Base-by-base conservation (phyloP, 2,113 vertebrate species). In the Paratilapia polleni region DNA sequence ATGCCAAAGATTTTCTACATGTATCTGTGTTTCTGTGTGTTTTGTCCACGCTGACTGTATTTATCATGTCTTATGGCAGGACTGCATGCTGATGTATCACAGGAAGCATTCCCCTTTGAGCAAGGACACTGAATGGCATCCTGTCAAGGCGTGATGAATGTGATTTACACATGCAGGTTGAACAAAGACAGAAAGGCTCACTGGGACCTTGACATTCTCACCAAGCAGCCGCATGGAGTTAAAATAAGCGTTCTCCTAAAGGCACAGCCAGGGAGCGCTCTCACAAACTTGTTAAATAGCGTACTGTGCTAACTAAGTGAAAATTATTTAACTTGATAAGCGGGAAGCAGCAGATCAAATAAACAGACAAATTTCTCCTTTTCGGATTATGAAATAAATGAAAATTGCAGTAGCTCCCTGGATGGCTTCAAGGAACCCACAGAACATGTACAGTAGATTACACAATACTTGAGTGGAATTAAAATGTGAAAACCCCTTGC, bases 111-210 rank as follows among this genome's bases (percentile, higher is more conserved):
- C 80, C 85, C 85, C 88, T 66, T 63, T 52, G 80, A 88, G 80
- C 89, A 88, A 92, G 89, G 90, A 75, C 88, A 85, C 57, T 47
- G 77, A 84, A 88, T 77, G 90, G 81, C 84, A 78, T 31, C 82
- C 81, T 77, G 81, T 76, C 80, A 83, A 52, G 54, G 62, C 5
- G 13, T 81, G 86, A 89, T 91, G 76, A 80, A 89, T 91, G 80
- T 54, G 88, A 89, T 88, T 73, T 89, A 86, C 78, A 80, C 82
- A 80, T 84, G 87, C 84, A 88, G 83, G 85, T 73, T 77, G 56
- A 81, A 68, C 83, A 81, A 79, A 76, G 63, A 89, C 58, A 81
- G 62, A 85, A 20, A 41, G 62, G 80, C 56, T 49, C 54, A 84
- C 36, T 19, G 56, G 73, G 87, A 81, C 88, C 78, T 81, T 91